Percentiles rank a stretch among this genome's conserved stretches.
These are phyloP conservation scores for Cydia pomonella DNA, from an alignment of 1,140 invertebrate species.

Conservation along the genomic window DNA sequence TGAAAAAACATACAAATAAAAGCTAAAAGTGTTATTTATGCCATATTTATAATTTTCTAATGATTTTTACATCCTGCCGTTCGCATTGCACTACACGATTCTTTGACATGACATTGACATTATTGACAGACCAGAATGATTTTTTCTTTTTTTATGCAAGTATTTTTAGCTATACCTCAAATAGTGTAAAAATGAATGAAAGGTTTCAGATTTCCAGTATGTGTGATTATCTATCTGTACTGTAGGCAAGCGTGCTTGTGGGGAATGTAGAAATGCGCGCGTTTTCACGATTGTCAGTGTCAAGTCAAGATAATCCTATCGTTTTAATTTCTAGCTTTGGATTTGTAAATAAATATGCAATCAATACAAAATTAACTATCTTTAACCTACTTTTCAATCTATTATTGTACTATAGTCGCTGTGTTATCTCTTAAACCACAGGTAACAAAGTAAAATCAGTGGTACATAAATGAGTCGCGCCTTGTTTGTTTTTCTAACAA, in stretches of 20 bases:
- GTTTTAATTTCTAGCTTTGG: not conserved
- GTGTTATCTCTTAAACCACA: not conserved
- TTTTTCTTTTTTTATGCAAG: not conserved
- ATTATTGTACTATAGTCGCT: not conserved
- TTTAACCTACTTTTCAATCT: not conserved
- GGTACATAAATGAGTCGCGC: not conserved
- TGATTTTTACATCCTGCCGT: conserved; percentile 13
- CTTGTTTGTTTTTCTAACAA: conserved; percentile 2
- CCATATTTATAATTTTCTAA: not conserved
- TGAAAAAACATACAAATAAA: not conserved
- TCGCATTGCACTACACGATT: conserved; percentile 8
- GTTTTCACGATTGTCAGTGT: conserved; percentile 25
- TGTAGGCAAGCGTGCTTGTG: not conserved
- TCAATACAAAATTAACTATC: not conserved
- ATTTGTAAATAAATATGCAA: conserved; percentile 20
- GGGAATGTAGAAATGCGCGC: conserved; percentile 25
- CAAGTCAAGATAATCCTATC: not conserved
- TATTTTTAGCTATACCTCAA: not conserved
- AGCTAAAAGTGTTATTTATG: not conserved
- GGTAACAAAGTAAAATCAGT: not conserved
- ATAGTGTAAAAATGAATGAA: not conserved
- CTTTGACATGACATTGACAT: not conserved
- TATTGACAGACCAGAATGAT: not conserved
- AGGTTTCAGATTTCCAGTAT: not conserved
- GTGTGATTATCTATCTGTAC: not conserved